phyloP scores from a whole-genome alignment of 2,797 vertebrate species.

The Atherinosoma microstoma region DNA sequence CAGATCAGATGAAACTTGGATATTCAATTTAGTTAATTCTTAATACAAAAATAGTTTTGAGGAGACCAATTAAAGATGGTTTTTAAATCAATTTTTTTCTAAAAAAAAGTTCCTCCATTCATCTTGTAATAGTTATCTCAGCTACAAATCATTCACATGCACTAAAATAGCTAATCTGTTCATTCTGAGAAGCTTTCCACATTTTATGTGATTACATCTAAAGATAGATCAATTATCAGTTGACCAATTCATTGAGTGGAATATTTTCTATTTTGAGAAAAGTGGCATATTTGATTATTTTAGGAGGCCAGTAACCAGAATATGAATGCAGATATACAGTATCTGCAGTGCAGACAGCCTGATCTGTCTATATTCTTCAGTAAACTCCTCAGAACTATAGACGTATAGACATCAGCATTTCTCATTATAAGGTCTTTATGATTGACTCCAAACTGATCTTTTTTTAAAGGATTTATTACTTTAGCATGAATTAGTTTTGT shows the following conservation, averaged over 20 bases:
- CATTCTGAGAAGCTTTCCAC: neutral
- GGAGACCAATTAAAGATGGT: neutral
- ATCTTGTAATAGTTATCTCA: neutral
- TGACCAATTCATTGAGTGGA: neutral
- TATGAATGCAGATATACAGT: neutral
- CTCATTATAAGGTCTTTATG: neutral
- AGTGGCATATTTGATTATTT: neutral
- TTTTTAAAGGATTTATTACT: neutral
- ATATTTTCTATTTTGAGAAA: neutral
- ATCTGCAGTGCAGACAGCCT: neutral
- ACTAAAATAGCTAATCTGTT: constrained; percentile 1
- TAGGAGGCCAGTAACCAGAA: neutral
- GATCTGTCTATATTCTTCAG: neutral
- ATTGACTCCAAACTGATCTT: neutral
- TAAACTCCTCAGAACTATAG: neutral
- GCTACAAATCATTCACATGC: neutral
- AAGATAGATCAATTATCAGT: neutral
- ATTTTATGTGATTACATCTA: neutral
- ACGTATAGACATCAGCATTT: neutral
- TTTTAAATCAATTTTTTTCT: neutral
- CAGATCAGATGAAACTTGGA: no score
- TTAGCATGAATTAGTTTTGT: neutral
- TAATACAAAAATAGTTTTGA: neutral
- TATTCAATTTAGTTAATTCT: neutral
- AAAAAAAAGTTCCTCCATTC: neutral